These are phyloP conservation scores for Psammodynastes pulverulentus DNA, from an alignment of 2,113 vertebrate species.

Conservation along the genomic window DNA sequence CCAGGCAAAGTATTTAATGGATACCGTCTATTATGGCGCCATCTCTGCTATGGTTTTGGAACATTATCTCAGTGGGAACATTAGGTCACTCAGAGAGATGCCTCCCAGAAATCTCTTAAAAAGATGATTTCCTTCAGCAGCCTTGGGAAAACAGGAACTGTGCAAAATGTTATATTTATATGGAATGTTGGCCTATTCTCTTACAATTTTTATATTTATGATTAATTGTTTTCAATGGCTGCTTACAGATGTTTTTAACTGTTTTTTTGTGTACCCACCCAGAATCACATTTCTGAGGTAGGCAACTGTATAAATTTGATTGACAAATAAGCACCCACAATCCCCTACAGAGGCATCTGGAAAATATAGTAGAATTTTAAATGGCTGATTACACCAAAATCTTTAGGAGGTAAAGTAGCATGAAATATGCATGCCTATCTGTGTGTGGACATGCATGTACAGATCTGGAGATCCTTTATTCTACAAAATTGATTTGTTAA, in stretches of 20 bases:
- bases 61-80: background rate
- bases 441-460: background rate
- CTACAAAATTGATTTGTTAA: slow-evolving; percentile 32
- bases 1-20: background rate
- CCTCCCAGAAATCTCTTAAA: background rate
- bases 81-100: background rate
- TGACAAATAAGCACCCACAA: background rate
- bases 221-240: background rate
- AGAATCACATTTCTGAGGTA: background rate
- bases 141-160: background rate
- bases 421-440: background rate
- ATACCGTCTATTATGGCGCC: background rate
- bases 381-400: background rate
- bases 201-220: background rate
- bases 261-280: background rate
- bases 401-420: background rate
- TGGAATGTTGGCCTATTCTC: background rate
- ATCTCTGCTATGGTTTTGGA: background rate
- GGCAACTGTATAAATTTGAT: background rate
- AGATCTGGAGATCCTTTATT: slow-evolving; percentile 49
- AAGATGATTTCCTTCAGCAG: background rate
- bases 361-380: background rate
- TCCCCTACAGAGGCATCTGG: background rate
- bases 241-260: background rate
- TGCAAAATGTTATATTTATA: background rate